Evolutionary conservation across 1,140 invertebrate genomes (phyloP).

Genomic region (Trichonephila clavata): DNA sequence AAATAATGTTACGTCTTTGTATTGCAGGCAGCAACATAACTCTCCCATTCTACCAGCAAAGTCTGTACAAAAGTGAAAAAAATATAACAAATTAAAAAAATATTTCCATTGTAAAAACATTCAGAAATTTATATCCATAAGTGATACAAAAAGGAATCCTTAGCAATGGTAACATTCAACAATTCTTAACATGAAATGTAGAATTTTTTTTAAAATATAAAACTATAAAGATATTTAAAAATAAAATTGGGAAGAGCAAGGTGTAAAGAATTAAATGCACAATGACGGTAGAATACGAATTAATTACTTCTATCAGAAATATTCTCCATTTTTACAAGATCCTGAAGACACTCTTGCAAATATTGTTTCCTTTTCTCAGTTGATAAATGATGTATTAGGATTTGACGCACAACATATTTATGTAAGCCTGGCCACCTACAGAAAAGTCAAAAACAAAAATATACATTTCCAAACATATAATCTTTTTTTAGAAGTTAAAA

Average conservation of each 20-base stretch:
- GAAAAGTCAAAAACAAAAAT: background rate
- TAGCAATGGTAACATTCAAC: too few relatives aligned
- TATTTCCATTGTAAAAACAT: background rate
- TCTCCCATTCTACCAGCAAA: slow-evolving; percentile 25
- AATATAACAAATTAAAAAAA: background rate
- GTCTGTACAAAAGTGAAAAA: background rate
- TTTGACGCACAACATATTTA: background rate
- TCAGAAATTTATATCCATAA: too few relatives aligned
- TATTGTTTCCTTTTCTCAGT: background rate
- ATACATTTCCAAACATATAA: background rate
- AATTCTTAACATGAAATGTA: too few relatives aligned
- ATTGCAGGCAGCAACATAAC: slow-evolving; percentile 26
- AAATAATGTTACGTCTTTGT: background rate
- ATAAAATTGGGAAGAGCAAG: background rate
- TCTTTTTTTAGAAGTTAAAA: too few relatives aligned
- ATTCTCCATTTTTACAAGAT: background rate
- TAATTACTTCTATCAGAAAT: background rate
- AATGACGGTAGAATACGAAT: background rate
- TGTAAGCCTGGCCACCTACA: slow-evolving; percentile 1
- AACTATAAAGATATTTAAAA: background rate
- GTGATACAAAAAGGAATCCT: too few relatives aligned
- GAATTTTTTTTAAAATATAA: background rate
- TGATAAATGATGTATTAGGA: background rate
- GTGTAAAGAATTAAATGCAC: background rate
- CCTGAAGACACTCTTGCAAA: background rate